phyloP scores from a whole-genome alignment of 2,113 vertebrate genomes.

The Dascyllus trimaculatus region DNA sequence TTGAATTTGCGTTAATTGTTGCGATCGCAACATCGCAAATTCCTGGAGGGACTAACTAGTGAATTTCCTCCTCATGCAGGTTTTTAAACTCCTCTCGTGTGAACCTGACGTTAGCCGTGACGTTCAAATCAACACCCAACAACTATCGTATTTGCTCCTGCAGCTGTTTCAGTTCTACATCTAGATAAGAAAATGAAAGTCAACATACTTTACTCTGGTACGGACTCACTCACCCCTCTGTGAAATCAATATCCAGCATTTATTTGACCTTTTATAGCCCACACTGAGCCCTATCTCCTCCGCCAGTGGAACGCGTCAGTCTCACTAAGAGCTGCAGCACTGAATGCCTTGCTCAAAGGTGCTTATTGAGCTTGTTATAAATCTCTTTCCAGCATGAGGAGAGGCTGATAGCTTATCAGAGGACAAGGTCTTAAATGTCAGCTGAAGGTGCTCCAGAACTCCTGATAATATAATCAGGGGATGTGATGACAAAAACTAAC shows the following conservation, averaged over 20 bases:
- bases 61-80: too few species aligned
- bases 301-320: not conserved
- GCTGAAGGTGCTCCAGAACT: constrained; percentile 26
- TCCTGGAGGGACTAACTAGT: too few species aligned
- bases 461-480: constrained; percentile 40
- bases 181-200: constrained; percentile 32
- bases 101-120: too few species aligned
- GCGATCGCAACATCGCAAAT: too few species aligned
- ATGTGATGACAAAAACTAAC: constrained; percentile 15
- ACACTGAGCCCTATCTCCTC: not conserved
- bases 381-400: constrained; percentile 27
- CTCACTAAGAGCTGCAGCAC: not conserved
- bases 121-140: not conserved
- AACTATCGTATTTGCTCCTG: not conserved
- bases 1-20: too few species aligned
- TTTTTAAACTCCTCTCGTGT: too few species aligned
- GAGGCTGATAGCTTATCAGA: constrained; percentile 55
- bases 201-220: not conserved
- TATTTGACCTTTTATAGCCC: constrained; percentile 11
- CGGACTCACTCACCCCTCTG: not conserved
- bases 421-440: constrained; percentile 36
- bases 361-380: not conserved
- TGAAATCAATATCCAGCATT: constrained; percentile 2
- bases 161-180: constrained; percentile 10
- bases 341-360: constrained; percentile 49